Base-by-base conservation (phyloP, 2,113 vertebrate genomes). In the Sinosuthora webbiana region DNA sequence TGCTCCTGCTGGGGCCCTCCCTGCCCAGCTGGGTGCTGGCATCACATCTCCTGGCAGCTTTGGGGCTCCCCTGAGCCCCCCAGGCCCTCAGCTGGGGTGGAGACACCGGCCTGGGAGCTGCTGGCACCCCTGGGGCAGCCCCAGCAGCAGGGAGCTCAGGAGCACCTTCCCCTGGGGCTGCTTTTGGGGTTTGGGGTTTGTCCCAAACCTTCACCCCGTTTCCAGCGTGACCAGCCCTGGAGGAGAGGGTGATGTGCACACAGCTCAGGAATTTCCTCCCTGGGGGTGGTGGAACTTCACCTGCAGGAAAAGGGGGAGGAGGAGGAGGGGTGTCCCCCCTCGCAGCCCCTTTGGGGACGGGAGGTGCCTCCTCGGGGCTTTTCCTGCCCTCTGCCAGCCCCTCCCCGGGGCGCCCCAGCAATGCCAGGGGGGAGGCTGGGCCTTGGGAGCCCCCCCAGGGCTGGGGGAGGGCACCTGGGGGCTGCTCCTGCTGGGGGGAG, bases 161-260 rank as follows among this genome's bases (percentile, higher is more conserved):
- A 79, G 44, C 63, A 73, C 91, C 50, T 95, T 79, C 93, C 76
- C 4, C 50, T 27, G 93, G 41, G 62, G 47, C 62, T 88, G 52
- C 57, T 73, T 55, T 77, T 11, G 15, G 52, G 94, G 93, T 13
- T 7, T 63, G 64, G 57, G 90, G 30, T 31, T 52, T 88, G 74
- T 35, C 80, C 60, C 87, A 30, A 7, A 2, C 8, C 39, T 35
- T 71, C 70, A 27, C 15, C 95, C 93, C 89, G 6, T 11, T 41
- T n/a, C 71, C 90, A 73, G 83, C 15, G 8, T n/a, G 68, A 45
- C 67, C 13, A 3, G 59, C 39, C 96, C 98, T 98, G 15, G 98
- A 97, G 69, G 98, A 97, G 47, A 98, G 97, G 30, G 97, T 98
- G 83, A 98, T 96, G 56, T 95, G 98, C 91, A 99, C 93, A 60